Evolutionary conservation across 2,888 invertebrate species (phyloP).

Genomic region (Loripinus fragilis): DNA sequence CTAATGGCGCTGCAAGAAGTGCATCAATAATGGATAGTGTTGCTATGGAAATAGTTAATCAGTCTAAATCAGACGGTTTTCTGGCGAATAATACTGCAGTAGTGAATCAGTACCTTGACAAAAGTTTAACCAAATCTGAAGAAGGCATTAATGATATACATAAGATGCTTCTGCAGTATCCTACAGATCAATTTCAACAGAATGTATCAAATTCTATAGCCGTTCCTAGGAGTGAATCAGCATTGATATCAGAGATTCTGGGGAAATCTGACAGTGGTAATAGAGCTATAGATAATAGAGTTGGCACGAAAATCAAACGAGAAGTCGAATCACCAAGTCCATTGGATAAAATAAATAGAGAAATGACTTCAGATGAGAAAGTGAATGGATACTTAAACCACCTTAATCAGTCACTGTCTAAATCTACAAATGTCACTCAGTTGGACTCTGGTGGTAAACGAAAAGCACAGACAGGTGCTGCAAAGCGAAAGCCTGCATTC

Average conservation of each 20-base stretch:
- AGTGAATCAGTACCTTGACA: constrained; percentile 7
- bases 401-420: background rate
- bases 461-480: constrained; percentile 30
- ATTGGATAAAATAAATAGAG: background rate
- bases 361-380: constrained; percentile 4
- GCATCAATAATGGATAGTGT: constrained; percentile 12
- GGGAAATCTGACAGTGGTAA: background rate
- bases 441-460: background rate
- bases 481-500: constrained; percentile 53
- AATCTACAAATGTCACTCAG: background rate
- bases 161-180: background rate
- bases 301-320: background rate
- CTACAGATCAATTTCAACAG: background rate
- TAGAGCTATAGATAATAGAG: background rate
- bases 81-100: background rate
- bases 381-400: constrained; percentile 7
- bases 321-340: background rate
- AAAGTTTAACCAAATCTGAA: background rate
- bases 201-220: background rate
- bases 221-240: background rate
- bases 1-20: constrained; percentile 7
- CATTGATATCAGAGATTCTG: background rate
- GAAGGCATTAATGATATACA: background rate
- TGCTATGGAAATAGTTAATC: constrained; percentile 10
- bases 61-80: background rate